Evolutionary conservation across 2,113 vertebrate genomes (phyloP).

Genomic region (Gasterosteus aculeatus): DNA sequence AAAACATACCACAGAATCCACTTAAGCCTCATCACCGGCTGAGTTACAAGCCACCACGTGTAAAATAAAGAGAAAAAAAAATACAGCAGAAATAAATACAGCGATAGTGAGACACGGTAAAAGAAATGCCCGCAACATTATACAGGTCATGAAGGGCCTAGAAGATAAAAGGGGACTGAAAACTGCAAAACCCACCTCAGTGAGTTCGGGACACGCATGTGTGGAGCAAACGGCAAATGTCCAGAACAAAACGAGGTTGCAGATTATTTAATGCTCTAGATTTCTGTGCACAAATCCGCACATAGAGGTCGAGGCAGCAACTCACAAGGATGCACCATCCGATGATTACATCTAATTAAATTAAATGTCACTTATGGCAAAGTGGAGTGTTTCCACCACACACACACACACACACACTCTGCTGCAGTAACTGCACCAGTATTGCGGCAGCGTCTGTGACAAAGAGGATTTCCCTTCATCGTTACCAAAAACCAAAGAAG

Average conservation of each 20-base stretch:
- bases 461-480: slow-evolving; percentile 31
- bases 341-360: slow-evolving; percentile 73
- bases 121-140: neutral
- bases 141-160: neutral
- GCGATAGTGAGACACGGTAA: slow-evolving; percentile 2
- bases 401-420: slow-evolving; percentile 14
- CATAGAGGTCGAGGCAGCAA: slow-evolving; percentile 42
- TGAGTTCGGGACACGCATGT: slow-evolving; percentile 4
- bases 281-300: slow-evolving; percentile 43
- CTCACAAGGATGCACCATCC: slow-evolving; percentile 48
- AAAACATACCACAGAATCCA: slow-evolving; percentile 69
- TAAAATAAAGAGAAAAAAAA: slow-evolving; percentile 43
- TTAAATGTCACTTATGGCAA: slow-evolving; percentile 65
- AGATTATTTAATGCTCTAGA: slow-evolving; percentile 25
- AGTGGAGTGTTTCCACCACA: slow-evolving; percentile 10
- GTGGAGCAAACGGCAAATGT: slow-evolving; percentile 23
- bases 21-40: slow-evolving; percentile 44
- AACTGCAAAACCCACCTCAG: slow-evolving; percentile 2
- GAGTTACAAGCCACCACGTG: slow-evolving; percentile 38
- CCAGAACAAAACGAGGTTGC: slow-evolving; percentile 38
- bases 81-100: slow-evolving; percentile 29
- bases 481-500: slow-evolving; percentile 19
- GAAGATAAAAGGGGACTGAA: slow-evolving; percentile 7
- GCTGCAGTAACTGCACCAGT: slow-evolving; percentile 31
- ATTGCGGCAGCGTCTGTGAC: slow-evolving; percentile 13